phyloP scores from a whole-genome alignment of 2,888 invertebrate species.

The Lymantria dispar region DNA sequence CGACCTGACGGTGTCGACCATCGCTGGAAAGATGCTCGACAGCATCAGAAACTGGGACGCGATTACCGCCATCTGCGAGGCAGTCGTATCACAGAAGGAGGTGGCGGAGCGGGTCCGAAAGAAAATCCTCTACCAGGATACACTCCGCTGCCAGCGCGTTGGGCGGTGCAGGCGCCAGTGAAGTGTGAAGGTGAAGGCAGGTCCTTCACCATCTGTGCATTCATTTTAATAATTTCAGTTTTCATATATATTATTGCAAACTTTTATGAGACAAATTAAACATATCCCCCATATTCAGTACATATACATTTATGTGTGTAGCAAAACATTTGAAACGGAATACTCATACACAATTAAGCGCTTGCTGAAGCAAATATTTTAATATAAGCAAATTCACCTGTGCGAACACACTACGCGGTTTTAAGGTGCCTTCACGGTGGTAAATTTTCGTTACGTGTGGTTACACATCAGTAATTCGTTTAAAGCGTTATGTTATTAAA shows the following conservation, averaged over 20 bases:
- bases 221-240: not conserved
- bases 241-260: not conserved
- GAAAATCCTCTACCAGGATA: too few species aligned
- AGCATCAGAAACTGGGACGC: too few species aligned
- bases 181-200: too few species aligned
- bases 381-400: slow-evolving; percentile 33
- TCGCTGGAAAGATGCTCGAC: too few species aligned
- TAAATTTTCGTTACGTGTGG: slow-evolving; percentile 28
- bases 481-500: slow-evolving; percentile 15
- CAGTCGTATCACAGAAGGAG: too few species aligned
- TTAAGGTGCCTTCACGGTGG: slow-evolving; percentile 14
- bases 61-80: too few species aligned
- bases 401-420: slow-evolving; percentile 23
- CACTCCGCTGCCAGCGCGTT: too few species aligned
- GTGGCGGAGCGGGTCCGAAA: too few species aligned
- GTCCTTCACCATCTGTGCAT: too few species aligned
- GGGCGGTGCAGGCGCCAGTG: too few species aligned
- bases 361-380: slow-evolving; percentile 24
- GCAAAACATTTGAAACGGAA: slow-evolving; percentile 18
- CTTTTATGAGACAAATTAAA: not conserved
- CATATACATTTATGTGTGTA: not conserved
- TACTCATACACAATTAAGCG: slow-evolving; percentile 20
- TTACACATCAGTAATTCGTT: slow-evolving; percentile 23
- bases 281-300: not conserved
- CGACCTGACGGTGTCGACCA: too few species aligned